Base-by-base conservation (phyloP, 2,113 vertebrate species). In the Phyllostomus hastatus region DNA sequence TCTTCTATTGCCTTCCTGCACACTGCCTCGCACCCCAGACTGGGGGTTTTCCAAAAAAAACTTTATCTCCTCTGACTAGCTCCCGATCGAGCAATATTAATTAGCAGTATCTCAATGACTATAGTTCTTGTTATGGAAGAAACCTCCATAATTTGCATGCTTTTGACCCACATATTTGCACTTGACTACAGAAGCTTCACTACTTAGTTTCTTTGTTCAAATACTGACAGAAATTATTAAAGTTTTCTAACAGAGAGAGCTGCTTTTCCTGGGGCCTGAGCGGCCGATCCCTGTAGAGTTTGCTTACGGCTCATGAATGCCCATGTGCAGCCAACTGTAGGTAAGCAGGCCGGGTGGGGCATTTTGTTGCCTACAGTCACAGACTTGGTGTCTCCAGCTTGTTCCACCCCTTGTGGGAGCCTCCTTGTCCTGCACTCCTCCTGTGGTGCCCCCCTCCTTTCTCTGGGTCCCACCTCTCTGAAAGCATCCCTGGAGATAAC, bases 171-270 rank as follows among this genome's bases (percentile, higher is more conserved):
- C 22, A 24, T 7, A 26, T 31, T 26, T 82, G 17, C 8, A 91
- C 20, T 69, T 83, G 52, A 54, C 19, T 69, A 20, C 61, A 61
- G 43, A 91, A 88, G 35, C 38, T 31, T 48, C 16, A 50, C 22
- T 72, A 76, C 38, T 41, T 16, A 66, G 78, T 88, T 31, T 35
- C 48, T 73, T 46, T n/a, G 38, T 87, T 88, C 28, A 50, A 91
- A 61, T 69, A 70, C 43, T 59, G n/a, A n/a, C 66, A 28, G 88
- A 75, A 35, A 50, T 12, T 7, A 4, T 50, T 41, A 35, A 73
- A 59, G 22, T 73, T 10, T 78, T 24, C 26, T 46, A 87, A 41
- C 16, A 92, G 61, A 81, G 33, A 61, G 26, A 91, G 6, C 1
- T 9, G 10, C 17, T 28, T 69, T 95, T 31, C 8, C 43, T 43